A percentile compares a stretch with the other conserved stretches of the same genome.
These are phyloP conservation scores for Podarcis siculus DNA, from an alignment of 2,797 vertebrate species.

Conservation along the genomic window DNA sequence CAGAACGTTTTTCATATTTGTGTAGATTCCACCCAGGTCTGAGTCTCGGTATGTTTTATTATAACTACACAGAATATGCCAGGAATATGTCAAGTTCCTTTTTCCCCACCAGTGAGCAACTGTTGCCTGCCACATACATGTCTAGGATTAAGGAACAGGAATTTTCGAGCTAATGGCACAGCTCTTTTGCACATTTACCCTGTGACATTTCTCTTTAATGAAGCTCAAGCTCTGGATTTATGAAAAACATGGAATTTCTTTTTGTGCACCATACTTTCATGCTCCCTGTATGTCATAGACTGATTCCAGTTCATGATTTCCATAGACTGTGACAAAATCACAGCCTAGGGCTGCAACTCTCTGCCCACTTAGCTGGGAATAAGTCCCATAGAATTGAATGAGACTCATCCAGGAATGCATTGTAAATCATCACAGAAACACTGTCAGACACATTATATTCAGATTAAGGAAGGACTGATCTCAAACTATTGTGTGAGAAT, in stretches of 20 bases:
- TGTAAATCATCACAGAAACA: neutral
- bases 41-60: neutral
- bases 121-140: neutral
- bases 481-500: neutral
- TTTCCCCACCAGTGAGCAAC: neutral
- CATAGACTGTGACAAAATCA: neutral
- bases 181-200: neutral
- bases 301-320: conserved; percentile 8
- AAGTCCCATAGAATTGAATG: neutral
- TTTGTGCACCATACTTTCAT: neutral
- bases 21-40: neutral
- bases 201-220: neutral
- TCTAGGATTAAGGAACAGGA: neutral
- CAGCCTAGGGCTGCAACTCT: neutral
- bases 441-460: neutral
- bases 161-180: neutral
- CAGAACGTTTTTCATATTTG: no score
- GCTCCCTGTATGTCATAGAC: neutral
- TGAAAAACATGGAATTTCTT: neutral
- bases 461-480: neutral
- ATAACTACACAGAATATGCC: neutral
- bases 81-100: neutral
- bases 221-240: neutral
- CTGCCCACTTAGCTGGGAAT: neutral
- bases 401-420: neutral